A percentile compares a stretch with the other conserved stretches of the same genome.
Evolutionary conservation across 2,113 vertebrate genomes (phyloP).

Genomic region (Falcunculus frontatus): DNA sequence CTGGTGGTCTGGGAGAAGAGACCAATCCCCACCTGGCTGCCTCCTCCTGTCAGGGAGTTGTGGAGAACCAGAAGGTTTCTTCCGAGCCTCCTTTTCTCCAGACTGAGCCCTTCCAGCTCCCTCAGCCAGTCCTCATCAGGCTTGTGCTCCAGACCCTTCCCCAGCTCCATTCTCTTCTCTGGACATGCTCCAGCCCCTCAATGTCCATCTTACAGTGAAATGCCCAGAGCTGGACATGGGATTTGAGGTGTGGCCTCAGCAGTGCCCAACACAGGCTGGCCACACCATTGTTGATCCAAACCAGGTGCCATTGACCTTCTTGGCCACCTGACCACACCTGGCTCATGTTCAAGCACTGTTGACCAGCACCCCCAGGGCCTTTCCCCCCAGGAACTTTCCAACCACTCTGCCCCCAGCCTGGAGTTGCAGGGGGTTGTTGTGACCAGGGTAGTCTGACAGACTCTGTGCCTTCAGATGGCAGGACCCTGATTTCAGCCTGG

Average conservation of each 20-base stretch:
- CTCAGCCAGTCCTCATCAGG: background rate
- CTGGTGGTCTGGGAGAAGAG: background rate
- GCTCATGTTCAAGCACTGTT: background rate
- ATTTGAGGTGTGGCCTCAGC: background rate
- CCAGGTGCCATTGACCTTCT: background rate
- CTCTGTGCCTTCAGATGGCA: background rate
- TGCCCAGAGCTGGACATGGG: background rate
- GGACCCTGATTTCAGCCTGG: background rate
- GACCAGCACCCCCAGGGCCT: background rate
- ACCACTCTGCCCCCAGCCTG: background rate
- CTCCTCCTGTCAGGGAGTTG: background rate
- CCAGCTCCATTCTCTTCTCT: background rate
- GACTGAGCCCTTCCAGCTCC: background rate
- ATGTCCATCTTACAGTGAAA: accelerated
- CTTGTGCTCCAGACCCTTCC: background rate
- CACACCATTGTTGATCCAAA: background rate
- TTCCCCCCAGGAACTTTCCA: background rate
- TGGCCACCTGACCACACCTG: background rate
- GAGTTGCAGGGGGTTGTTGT: background rate
- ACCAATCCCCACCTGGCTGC: too few species aligned
- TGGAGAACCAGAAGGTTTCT: background rate
- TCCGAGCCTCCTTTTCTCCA: background rate
- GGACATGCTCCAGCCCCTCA: background rate
- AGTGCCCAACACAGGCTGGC: background rate
- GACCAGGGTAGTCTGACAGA: background rate